A percentile compares a stretch with the other conserved stretches of the same genome.
These are phyloP conservation scores for Parnassius orleans DNA, from an alignment of 2,888 invertebrate species.

Conservation along the genomic window DNA sequence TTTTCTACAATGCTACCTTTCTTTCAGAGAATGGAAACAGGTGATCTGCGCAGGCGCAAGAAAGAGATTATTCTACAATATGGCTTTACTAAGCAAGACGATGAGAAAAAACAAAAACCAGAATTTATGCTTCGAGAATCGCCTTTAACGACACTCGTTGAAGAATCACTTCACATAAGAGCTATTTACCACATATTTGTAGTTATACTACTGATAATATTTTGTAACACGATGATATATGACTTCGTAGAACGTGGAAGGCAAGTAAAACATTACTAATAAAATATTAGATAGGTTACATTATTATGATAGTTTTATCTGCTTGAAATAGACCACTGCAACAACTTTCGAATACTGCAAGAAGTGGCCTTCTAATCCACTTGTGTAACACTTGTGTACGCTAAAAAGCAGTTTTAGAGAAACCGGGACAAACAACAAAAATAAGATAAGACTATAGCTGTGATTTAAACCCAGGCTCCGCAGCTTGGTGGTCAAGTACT, in stretches of 20 bases:
- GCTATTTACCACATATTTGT: conserved; percentile 93
- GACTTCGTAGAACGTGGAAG: conserved; percentile 88
- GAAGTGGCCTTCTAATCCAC: too few relatives aligned
- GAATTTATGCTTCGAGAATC: conserved; percentile 88
- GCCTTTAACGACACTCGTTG: conserved; percentile 88
- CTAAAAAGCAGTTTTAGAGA: too few relatives aligned
- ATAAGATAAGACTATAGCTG: too few relatives aligned
- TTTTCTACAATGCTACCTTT: neutral
- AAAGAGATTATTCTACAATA: conserved; percentile 38
- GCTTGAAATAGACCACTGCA: too few relatives aligned
- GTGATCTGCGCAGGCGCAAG: conserved; percentile 34
- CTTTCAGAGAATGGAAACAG: conserved; percentile 28
- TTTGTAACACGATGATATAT: conserved; percentile 86
- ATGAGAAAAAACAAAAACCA: conserved; percentile 38
- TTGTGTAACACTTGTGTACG: too few relatives aligned
- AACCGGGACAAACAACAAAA: too few relatives aligned
- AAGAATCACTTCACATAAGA: conserved; percentile 87
- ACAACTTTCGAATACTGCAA: too few relatives aligned
- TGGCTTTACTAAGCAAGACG: conserved; percentile 40
- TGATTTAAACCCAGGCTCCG: too few relatives aligned
- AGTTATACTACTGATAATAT: conserved; percentile 86
- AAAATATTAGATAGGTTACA: too few relatives aligned
- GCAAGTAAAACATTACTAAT: conserved; percentile 75
- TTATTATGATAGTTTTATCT: too few relatives aligned
- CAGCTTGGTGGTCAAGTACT: too few relatives aligned